These are phyloP conservation scores for Clarias gariepinus DNA, from an alignment of 2,113 vertebrate genomes.

Conservation along the genomic window DNA sequence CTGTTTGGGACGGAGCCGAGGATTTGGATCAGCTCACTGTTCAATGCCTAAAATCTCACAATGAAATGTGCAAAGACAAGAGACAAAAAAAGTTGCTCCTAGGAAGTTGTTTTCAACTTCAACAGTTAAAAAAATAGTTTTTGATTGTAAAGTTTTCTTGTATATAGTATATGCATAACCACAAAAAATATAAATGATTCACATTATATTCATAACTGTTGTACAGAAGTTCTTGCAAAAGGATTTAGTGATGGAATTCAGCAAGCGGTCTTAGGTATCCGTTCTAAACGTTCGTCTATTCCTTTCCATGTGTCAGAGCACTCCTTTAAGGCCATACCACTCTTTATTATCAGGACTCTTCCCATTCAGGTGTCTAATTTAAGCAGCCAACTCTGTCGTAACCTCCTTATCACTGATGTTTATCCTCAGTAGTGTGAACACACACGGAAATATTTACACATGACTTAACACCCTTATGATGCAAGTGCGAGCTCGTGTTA, in stretches of 20 bases:
- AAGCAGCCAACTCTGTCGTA: neutral
- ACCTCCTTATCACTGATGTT: constrained; percentile 20
- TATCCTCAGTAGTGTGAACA: constrained; percentile 16
- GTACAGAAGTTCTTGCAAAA: neutral
- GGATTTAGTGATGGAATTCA: neutral
- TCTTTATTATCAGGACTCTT: neutral
- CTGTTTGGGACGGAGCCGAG: no score
- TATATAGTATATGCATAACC: neutral
- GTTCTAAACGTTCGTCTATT: neutral
- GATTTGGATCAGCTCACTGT: neutral
- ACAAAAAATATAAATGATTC: neutral
- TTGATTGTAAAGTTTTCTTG: neutral
- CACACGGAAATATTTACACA: constrained; percentile 20
- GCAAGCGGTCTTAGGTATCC: neutral
- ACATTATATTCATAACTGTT: neutral
- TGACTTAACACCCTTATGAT: neutral
- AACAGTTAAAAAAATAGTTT: neutral
- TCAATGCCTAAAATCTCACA: no score
- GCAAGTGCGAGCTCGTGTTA: neutral
- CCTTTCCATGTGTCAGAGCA: neutral
- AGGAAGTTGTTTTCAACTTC: neutral
- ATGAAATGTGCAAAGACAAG: no score
- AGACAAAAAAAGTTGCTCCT: neutral
- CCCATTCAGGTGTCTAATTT: neutral
- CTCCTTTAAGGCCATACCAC: neutral